Conservation (phyloP, 2,888 invertebrate species). For the Chymomyza amoena region DNA sequence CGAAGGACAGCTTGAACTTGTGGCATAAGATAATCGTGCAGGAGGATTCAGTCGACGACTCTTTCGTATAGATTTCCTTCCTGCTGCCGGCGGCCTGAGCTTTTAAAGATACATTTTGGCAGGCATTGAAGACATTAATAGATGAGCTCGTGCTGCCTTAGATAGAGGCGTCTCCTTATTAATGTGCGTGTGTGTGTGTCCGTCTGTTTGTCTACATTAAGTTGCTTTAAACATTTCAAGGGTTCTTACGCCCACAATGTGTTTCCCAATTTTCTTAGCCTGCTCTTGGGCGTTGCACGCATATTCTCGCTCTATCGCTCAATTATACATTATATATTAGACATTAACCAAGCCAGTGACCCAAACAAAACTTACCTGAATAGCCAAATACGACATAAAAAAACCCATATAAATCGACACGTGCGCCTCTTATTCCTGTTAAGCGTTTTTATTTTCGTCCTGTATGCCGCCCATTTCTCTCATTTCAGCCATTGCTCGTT, state of each 20-base stretch:
- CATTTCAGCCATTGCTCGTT: background rate
- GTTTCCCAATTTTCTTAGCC: background rate
- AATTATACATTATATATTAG: constrained; percentile 27
- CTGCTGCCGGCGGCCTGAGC: constrained; percentile 13
- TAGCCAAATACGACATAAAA: background rate
- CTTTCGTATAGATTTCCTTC: constrained; percentile 25
- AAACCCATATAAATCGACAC: background rate
- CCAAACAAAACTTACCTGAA: background rate
- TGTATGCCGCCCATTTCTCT: background rate
- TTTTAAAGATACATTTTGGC: constrained; percentile 46
- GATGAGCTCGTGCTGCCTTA: background rate
- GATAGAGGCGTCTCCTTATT: background rate
- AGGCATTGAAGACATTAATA: background rate
- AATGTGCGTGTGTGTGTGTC: background rate
- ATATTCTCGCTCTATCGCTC: background rate
- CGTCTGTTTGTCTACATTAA: background rate
- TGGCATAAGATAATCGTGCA: background rate
- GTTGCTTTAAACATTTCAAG: background rate
- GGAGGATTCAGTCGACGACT: background rate
- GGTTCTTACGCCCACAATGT: background rate
- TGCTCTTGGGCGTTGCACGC: background rate
- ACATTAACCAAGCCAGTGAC: constrained; percentile 25
- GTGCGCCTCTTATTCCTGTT: constrained; percentile 7
- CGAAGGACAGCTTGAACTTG: background rate
- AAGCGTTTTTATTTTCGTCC: constrained; percentile 10